Base-by-base conservation (phyloP, 2,113 vertebrate genomes). In the Melanostigma gelatinosum region DNA sequence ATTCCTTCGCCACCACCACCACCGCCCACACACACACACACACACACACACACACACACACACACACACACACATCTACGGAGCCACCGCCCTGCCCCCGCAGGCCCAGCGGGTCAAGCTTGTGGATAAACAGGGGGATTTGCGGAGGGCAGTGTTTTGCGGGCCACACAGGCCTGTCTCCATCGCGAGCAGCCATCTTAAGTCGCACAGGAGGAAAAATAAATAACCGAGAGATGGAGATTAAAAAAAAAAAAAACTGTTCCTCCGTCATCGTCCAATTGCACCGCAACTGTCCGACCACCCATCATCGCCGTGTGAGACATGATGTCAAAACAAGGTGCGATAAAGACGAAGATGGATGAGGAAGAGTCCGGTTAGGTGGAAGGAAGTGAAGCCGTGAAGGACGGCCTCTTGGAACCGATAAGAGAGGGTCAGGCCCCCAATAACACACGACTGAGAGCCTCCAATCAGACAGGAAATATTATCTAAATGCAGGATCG, bases 161-260 rank as follows among this genome's bases (percentile, higher is more conserved):
- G 60, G 87, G 84, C 87, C 87, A 92, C 90, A 92, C 72, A 16
- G 87, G 78, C 80, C 67, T 77, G 93, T 94, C 94, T 94, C 85
- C 92, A 95, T 95, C 94, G 60, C 84, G 2, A 72, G 93, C 89
- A 83, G 93, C 93, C 93, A 95, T 95, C 94, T 95, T 90, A 93
- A 94, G 92, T 93, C 89, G 80, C 77, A 72, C 77, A 55, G 40
- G 82, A 34, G 63, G 72, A 82, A 93, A 94, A 94, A 94, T 91
- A 94, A 94, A 94, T 91, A 94, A 71, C 77, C 72, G 13, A 83
- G 16, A 82, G 77, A 86, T 74, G 32, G 76, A 85, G 92, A 93
- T 92, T 22, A 50, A 50, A 50, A 20, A n/a, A 16, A 46, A 18
- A 18, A 48, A 13, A 85, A 85, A 89, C 87, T 58, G 83, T 80